These are phyloP conservation scores for Toxonevra muliebris DNA, from an alignment of 2,888 invertebrate species.

Conservation along the genomic window DNA sequence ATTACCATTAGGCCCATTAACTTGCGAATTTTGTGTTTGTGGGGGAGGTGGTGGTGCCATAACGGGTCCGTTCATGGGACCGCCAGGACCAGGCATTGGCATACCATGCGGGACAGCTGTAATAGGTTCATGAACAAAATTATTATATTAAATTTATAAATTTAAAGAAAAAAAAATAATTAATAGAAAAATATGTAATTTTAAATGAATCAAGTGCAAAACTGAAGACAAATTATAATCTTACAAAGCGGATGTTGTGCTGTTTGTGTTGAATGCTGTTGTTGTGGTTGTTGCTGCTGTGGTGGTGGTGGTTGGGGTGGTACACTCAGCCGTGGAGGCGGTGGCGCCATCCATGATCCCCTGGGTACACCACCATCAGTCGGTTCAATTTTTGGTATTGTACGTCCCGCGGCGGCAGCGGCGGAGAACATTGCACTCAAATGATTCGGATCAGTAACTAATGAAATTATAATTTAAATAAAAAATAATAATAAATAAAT, in stretches of 20 bases:
- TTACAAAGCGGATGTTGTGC: conserved; percentile 63
- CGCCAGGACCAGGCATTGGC: conserved; percentile 53
- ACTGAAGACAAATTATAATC: conserved; percentile 43
- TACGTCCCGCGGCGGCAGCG: conserved; percentile 51
- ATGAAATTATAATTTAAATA: conserved; percentile 36
- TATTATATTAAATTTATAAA: background rate
- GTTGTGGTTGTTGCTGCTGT: conserved; percentile 46
- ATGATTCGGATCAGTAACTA: conserved; percentile 62
- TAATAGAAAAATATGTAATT: conserved; percentile 25
- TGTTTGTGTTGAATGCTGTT: conserved; percentile 48
- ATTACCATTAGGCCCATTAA: conserved; percentile 47
- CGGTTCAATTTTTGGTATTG: conserved; percentile 66
- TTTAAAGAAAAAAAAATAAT: background rate
- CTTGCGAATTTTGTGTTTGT: conserved; percentile 58
- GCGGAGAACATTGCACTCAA: conserved; percentile 63
- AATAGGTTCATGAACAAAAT: conserved; percentile 30
- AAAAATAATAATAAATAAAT: conserved; percentile 40
- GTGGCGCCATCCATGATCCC: conserved; percentile 63
- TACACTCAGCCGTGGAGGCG: conserved; percentile 59
- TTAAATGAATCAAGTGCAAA: conserved; percentile 21
- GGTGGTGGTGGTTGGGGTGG: conserved; percentile 45
- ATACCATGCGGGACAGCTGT: conserved; percentile 63
- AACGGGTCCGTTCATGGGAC: conserved; percentile 60
- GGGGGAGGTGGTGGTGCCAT: conserved; percentile 62
- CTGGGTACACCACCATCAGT: conserved; percentile 57